A percentile compares a stretch with the other conserved stretches of the same genome.
Evolutionary conservation across 2,888 invertebrate species (phyloP).

Genomic region (Stomorhina lunata): DNA sequence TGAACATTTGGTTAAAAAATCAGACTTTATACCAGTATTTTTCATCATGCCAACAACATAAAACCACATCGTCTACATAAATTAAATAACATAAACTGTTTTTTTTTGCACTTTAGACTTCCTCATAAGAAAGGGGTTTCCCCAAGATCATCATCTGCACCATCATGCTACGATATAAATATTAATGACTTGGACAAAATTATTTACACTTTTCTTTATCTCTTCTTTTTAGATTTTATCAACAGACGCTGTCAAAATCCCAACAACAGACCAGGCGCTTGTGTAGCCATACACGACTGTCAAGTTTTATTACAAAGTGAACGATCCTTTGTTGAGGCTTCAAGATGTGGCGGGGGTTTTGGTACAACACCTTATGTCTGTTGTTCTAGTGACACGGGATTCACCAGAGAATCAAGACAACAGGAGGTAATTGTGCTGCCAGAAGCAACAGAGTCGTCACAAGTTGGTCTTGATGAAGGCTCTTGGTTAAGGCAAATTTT

Average conservation of each 20-base stretch:
- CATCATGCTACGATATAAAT: not conserved
- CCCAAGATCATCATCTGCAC: slow-evolving; percentile 30
- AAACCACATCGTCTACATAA: not conserved
- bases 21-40: not conserved
- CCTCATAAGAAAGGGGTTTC: slow-evolving; percentile 46
- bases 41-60: not conserved
- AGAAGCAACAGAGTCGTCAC: not conserved
- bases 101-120: slow-evolving; percentile 3
- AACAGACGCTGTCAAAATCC: slow-evolving; percentile 81
- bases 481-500: slow-evolving; percentile 24
- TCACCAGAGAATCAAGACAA: slow-evolving; percentile 55
- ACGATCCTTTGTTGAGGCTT: slow-evolving; percentile 72
- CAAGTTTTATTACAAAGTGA: slow-evolving; percentile 71
- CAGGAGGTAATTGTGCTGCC: not conserved
- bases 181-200: not conserved
- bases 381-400: slow-evolving; percentile 75
- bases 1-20: not conserved
- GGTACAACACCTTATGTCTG: slow-evolving; percentile 75
- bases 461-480: not conserved
- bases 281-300: slow-evolving; percentile 76
- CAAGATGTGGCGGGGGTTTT: slow-evolving; percentile 71
- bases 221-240: slow-evolving; percentile 58
- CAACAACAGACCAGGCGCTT: slow-evolving; percentile 74
- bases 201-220: not conserved
- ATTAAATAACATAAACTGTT: too few relatives aligned